phyloP scores from a whole-genome alignment of 2,113 vertebrate species.

The Albula goreensis region DNA sequence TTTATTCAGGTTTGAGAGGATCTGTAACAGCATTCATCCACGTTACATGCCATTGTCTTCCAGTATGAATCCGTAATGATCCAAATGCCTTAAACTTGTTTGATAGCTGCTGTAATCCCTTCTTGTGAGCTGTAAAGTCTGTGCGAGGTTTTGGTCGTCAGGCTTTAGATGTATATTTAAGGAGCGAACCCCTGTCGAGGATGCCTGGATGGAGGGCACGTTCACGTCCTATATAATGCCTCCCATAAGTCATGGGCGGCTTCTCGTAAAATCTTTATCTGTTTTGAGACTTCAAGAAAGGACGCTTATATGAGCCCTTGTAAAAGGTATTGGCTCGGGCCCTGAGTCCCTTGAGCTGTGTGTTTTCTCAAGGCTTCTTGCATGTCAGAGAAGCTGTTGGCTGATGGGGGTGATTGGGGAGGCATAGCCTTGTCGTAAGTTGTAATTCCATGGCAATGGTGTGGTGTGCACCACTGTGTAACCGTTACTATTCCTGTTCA shows the following conservation, averaged over 20 bases:
- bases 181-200: neutral
- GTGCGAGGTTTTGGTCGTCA: conserved; percentile 33
- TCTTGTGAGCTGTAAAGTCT: conserved; percentile 29
- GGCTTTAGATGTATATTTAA: conserved; percentile 25
- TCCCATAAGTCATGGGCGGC: conserved; percentile 33
- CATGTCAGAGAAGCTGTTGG: neutral
- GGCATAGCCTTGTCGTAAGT: neutral
- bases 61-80: conserved; percentile 27
- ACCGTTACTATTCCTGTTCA: conserved; percentile 14
- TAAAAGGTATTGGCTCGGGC: conserved; percentile 25
- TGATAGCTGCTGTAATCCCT: conserved; percentile 28
- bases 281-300: conserved; percentile 4
- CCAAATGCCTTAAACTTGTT: conserved; percentile 25
- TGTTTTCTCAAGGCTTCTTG: conserved; percentile 32
- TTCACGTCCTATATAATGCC: conserved; percentile 1
- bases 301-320: conserved; percentile 26
- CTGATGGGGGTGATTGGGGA: neutral
- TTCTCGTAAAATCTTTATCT: conserved; percentile 35
- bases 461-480: neutral
- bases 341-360: neutral
- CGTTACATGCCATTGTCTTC: conserved; percentile 35
- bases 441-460: neutral
- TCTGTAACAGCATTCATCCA: conserved; percentile 18
- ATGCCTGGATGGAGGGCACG: conserved; percentile 1
- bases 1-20: conserved; percentile 31